Percentiles rank a stretch among this genome's conserved stretches.
These are phyloP conservation scores for Antheraea assamensis DNA, from an alignment of 2,888 invertebrate species.

Conservation along the genomic window DNA sequence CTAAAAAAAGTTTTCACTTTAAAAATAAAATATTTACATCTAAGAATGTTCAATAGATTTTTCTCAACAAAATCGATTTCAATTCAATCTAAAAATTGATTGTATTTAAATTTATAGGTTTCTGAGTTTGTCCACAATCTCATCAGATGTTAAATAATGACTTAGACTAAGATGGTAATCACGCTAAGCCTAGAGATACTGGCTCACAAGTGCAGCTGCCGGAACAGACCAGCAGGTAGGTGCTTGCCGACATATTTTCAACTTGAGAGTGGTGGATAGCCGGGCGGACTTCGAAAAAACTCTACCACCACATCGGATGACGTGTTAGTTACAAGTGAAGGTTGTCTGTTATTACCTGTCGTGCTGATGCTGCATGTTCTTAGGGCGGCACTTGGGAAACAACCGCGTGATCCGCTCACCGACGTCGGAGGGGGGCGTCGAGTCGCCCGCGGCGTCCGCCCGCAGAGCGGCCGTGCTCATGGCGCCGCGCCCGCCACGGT, in stretches of 20 bases:
- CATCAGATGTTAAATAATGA: no score
- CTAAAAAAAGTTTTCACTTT: no score
- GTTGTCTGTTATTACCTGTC: constrained; percentile 54
- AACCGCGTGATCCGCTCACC: constrained; percentile 91
- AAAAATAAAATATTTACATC: not conserved
- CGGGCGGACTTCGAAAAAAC: no score
- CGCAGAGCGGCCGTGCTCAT: constrained; percentile 77
- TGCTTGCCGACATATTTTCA: no score
- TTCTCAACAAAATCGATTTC: not conserved
- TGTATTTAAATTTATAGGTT: not conserved
- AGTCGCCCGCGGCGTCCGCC: constrained; percentile 76
- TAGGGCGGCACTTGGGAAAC: constrained; percentile 93
- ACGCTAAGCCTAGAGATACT: no score
- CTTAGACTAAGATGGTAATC: no score
- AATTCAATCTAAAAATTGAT: not conserved
- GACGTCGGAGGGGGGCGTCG: constrained; percentile 80
- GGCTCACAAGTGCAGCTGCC: no score
- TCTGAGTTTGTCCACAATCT: no score
- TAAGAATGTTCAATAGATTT: not conserved
- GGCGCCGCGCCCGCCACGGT: constrained; percentile 60
- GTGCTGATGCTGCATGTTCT: constrained; percentile 79
- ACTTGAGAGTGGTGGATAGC: no score
- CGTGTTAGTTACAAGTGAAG: not conserved
- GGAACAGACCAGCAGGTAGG: no score
- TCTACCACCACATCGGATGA: not conserved